Evolutionary conservation across 2,888 invertebrate genomes (phyloP), one percentile per base, ranked within the genome.

Genomic region (Toxonevra muliebris): DNA sequence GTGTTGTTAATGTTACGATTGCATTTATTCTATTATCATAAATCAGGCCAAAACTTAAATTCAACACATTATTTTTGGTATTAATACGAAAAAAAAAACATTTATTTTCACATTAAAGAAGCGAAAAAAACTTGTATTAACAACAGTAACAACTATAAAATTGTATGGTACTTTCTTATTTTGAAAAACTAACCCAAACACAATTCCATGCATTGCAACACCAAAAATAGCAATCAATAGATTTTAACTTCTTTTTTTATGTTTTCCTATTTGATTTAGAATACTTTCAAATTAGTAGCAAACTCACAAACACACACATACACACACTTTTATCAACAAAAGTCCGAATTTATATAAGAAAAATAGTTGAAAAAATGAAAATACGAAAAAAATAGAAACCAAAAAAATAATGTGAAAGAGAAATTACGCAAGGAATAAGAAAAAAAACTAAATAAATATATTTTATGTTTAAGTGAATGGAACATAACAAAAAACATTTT

Each of bases 281-380:
- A 54, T 1, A 40, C 17, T 40, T 41, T 53, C 43, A 19, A 9
- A 54, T 13, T 12, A 11, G 3, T 7, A 52, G 15, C 15, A n/a
- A 48, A 71, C 58, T 19, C 41, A 43, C 41, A 54, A 13, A 60
- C 43, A 30, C 11, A 65, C 40, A 55, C 12, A 53, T 45, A 40
- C 40, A 61, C 55, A 66, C 13, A 13, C 3, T 17, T 76, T 75
- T 77, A 73, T 64, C 67, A 67, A 69, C 59, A 73, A 79, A 81
- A 80, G 80, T 80, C 80, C 80, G 81, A 80, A 80, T 81, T 80
- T 80, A 80, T 79, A 73, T 69, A 60, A 61, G 65, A 66, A 69
- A 70, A 73, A 63, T 59, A 71, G 57, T 61, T 68, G 69, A 69
- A 52, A 70, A 65, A 66, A 63, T 61, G 53, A 63, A 66, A 69